Conservation (phyloP, 2,113 vertebrate genomes). For the Cheirogaleus medius region DNA sequence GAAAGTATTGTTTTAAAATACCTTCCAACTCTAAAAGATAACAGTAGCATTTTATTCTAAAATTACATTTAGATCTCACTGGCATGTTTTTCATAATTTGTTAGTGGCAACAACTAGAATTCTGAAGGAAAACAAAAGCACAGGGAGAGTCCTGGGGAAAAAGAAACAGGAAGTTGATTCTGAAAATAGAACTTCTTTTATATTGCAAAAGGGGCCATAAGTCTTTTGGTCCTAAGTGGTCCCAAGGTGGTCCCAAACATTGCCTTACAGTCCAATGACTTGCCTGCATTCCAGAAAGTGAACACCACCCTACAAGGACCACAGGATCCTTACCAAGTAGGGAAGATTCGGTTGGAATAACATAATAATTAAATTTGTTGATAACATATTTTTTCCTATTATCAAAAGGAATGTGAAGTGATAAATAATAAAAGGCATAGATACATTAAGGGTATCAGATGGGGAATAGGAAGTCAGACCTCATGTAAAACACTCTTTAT, state of each 20-base stretch:
- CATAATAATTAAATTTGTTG: background rate
- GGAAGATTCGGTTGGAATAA: background rate
- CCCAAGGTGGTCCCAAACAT: no score
- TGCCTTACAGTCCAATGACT: background rate
- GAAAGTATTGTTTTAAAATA: slow-evolving; percentile 32
- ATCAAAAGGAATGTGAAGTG: background rate
- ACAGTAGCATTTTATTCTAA: background rate
- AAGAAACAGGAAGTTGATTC: background rate
- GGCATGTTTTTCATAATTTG: background rate
- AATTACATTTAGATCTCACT: background rate
- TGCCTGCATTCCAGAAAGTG: background rate
- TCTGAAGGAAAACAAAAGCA: background rate
- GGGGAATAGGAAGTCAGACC: background rate
- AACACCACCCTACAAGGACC: fast-evolving
- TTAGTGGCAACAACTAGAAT: background rate
- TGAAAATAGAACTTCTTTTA: background rate
- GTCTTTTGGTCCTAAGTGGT: no score
- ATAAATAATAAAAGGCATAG: background rate
- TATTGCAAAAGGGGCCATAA: background rate
- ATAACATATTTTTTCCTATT: background rate
- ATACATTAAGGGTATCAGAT: background rate
- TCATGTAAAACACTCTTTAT: background rate
- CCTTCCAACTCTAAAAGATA: background rate
- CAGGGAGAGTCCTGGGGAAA: background rate
- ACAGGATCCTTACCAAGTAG: background rate